Conservation (phyloP, 2,797 vertebrate genomes). For the Anabacerthia variegaticeps region DNA sequence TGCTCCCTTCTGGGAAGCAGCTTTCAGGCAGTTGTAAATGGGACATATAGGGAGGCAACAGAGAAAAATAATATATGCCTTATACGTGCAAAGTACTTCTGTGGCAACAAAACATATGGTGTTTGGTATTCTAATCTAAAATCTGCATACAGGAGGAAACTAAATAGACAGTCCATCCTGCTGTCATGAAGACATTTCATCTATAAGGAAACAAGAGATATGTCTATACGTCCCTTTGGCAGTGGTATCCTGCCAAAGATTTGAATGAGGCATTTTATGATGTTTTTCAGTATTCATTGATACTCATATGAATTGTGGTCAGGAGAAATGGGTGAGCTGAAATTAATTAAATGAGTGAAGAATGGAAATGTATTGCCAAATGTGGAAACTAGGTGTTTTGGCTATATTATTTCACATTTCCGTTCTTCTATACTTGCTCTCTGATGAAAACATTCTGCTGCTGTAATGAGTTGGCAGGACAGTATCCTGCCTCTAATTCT, state of each 20-base stretch:
- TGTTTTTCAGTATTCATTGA: background rate
- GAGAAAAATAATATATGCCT: background rate
- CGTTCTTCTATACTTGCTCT: background rate
- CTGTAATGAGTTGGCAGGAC: background rate
- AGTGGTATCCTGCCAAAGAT: background rate
- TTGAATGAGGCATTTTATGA: background rate
- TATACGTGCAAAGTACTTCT: background rate
- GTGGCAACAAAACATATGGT: fast-evolving
- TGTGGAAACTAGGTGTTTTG: background rate
- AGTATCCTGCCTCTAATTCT: background rate
- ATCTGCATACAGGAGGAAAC: background rate
- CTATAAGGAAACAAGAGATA: background rate
- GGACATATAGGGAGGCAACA: background rate
- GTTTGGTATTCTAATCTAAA: background rate
- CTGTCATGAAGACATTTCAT: background rate
- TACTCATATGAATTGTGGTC: background rate
- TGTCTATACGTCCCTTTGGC: background rate
- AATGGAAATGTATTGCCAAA: background rate
- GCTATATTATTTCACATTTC: background rate
- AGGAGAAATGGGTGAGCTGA: background rate
- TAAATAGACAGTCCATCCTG: background rate
- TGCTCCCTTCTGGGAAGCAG: background rate
- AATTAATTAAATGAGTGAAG: background rate
- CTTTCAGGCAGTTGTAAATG: background rate
- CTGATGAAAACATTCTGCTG: background rate